phyloP scores from a whole-genome alignment of 2,113 vertebrate genomes.

The Heterocephalus glaber region DNA sequence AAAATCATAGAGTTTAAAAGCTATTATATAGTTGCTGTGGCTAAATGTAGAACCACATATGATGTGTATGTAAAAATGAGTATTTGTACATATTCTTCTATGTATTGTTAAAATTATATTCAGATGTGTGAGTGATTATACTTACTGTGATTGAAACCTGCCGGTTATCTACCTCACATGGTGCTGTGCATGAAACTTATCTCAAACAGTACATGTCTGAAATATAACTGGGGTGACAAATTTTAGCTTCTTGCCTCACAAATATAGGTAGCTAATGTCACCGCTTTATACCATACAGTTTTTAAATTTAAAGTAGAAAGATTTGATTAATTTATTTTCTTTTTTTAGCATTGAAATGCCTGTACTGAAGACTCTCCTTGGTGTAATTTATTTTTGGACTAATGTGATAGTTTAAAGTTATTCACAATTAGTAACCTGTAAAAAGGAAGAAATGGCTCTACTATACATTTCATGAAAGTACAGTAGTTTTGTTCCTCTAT shows the following conservation, averaged over 20 bases:
- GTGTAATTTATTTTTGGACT: slow-evolving; percentile 50
- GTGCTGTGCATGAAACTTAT: not conserved
- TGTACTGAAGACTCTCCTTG: slow-evolving; percentile 7
- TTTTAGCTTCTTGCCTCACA: slow-evolving; percentile 6
- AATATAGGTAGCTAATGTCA: not conserved
- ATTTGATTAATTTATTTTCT: not conserved
- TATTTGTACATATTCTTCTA: not conserved
- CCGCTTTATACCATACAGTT: slow-evolving; percentile 12
- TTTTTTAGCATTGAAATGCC: not conserved
- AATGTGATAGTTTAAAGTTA: slow-evolving; percentile 58
- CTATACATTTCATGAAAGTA: slow-evolving; percentile 25
- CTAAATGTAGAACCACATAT: slow-evolving; percentile 21
- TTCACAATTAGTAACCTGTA: slow-evolving; percentile 64
- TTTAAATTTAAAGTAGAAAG: slow-evolving; percentile 44
- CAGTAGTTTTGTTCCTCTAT: not conserved
- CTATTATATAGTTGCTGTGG: not conserved
- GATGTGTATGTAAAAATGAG: not conserved
- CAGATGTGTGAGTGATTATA: not conserved
- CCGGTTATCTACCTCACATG: not conserved
- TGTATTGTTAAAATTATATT: slow-evolving; percentile 15
- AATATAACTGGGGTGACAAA: not conserved
- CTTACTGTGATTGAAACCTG: not conserved
- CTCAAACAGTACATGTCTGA: not conserved
- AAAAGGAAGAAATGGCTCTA: slow-evolving; percentile 56
- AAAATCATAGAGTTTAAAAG: not conserved